A percentile compares a stretch with the other conserved stretches of the same genome.
phyloP scores from a whole-genome alignment of 2,888 invertebrate genomes.

The Sminthurides aquaticus region DNA sequence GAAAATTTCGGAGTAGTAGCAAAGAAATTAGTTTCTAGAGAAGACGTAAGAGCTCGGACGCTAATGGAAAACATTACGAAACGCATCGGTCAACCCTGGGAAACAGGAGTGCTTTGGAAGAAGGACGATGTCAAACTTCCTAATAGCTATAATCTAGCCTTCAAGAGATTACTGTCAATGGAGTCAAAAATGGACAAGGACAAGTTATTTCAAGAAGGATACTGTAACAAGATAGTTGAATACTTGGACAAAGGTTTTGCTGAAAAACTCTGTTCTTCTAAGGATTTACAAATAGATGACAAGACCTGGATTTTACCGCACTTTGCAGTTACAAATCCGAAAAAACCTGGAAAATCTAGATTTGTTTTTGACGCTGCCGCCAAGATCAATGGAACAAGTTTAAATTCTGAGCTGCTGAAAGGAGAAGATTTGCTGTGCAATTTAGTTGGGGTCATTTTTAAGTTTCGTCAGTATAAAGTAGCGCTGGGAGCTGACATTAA shows the following conservation, averaged over 20 bases:
- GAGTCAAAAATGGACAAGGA: conserved; percentile 25
- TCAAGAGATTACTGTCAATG: conserved; percentile 10
- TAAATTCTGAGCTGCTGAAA: conserved; percentile 25
- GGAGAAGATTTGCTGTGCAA: neutral
- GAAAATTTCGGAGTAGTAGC: conserved; percentile 4
- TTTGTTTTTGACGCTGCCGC: conserved; percentile 35
- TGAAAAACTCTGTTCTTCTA: conserved; percentile 4
- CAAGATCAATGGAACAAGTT: conserved; percentile 9
- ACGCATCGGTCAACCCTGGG: conserved; percentile 2
- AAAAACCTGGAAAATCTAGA: conserved; percentile 33
- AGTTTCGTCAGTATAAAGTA: neutral
- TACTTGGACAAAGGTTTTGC: conserved; percentile 17
- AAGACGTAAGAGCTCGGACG: neutral
- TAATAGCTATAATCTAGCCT: conserved; percentile 8
- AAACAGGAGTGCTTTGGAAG: conserved; percentile 25
- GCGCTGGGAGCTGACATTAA: neutral
- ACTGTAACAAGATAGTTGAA: conserved; percentile 15
- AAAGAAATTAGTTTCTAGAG: neutral
- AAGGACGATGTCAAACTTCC: conserved; percentile 9
- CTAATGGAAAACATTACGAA: neutral
- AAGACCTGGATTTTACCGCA: conserved; percentile 34
- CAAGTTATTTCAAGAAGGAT: conserved; percentile 2
- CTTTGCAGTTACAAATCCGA: conserved; percentile 27
- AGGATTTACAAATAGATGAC: neutral
- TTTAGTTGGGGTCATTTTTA: neutral